Evolutionary conservation across 2,797 vertebrate genomes (phyloP).

Genomic region (Diglossa cyanea): DNA sequence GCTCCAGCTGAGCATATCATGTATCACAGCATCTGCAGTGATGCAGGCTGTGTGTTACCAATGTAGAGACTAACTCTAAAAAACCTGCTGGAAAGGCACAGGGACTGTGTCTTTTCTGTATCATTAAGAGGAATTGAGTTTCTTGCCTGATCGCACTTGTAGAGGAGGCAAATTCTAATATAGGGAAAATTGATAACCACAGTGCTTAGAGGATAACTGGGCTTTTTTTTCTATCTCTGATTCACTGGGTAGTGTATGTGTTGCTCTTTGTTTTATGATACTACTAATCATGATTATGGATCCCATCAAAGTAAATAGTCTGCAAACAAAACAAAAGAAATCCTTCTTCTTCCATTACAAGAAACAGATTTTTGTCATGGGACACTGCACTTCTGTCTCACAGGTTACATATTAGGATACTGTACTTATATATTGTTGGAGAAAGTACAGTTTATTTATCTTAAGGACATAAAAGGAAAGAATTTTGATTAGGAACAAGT

Average conservation of each 20-base stretch:
- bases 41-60: neutral
- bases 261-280: neutral
- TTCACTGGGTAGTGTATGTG: neutral
- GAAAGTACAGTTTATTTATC: neutral
- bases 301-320: neutral
- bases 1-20: neutral
- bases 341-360: neutral
- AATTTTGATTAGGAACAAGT: neutral
- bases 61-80: neutral
- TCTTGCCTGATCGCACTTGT: neutral
- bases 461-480: neutral
- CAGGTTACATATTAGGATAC: neutral
- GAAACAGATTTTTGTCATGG: neutral
- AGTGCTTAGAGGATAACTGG: neutral
- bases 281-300: neutral
- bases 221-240: accelerated
- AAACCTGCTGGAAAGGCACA: neutral
- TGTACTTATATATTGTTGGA: neutral
- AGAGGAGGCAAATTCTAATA: neutral
- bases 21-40: neutral
- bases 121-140: neutral
- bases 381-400: neutral
- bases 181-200: neutral
- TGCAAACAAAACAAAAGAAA: neutral
- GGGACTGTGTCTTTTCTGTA: neutral